Evolutionary conservation across 2,797 vertebrate genomes (phyloP), one percentile per base, ranked within the genome.

Genomic region (Trachops cirrhosus): DNA sequence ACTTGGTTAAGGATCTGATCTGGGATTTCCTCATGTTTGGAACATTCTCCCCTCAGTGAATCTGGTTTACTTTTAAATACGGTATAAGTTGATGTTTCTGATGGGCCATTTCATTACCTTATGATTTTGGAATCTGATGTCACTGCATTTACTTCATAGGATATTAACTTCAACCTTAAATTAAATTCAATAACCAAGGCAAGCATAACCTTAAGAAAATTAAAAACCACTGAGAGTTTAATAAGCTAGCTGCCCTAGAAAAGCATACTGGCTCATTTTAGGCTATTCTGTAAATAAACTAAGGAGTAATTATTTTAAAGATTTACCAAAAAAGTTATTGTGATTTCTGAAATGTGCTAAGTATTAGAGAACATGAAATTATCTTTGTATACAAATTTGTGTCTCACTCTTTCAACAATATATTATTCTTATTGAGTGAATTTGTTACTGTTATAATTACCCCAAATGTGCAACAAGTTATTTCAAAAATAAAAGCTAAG

Each of bases 161-260:
- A 91, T 32, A 89, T 44, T 94, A 91, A 89, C 46, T 59, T 86
- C 91, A 86, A 70, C 83, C 70, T 91, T 89, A 92, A 94, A 82
- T 94, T 94, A 93, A 93, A 90, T 79, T 74, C 73, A 94, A 95
- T 85, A 82, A 50, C 44, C 71, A 94, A 82, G 64, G 77, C 77
- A 91, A 78, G 80, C 26, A 77, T 82, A 87, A 91, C 80, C 62
- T 62, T 87, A 68, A 89, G 82, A 89, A 96, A 91, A 97, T 96
- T 89, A 97, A 96, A 96, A 95, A 85, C 74, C 59, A 39, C 48
- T 21, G 62, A 85, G 74, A 93, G 46, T 86, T 94, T 96, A 97
- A 93, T 96, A 94, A 96, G 86, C 77, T 95, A 77, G 93, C 37
- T 74, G 79, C 67, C 59, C 77, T 89, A 54, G 50, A 93, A 93